phyloP scores from a whole-genome alignment of 2,113 vertebrate species.

The Planiliza haematocheilus region DNA sequence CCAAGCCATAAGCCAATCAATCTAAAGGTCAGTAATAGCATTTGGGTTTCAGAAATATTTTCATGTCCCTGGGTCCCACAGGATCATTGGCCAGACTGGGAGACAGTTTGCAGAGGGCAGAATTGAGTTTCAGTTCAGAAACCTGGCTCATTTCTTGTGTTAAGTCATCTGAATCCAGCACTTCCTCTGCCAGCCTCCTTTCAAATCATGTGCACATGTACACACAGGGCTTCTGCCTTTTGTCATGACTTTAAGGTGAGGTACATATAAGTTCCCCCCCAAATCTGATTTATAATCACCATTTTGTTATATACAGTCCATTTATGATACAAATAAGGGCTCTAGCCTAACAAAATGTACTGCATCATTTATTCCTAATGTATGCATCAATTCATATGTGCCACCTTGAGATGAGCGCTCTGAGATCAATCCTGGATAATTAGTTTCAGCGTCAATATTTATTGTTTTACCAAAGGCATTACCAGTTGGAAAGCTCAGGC shows the following conservation, averaged over 20 bases:
- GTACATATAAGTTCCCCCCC: background rate
- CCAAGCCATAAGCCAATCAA: conserved; percentile 7
- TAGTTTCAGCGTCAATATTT: background rate
- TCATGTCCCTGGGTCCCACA: background rate
- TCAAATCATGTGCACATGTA: background rate
- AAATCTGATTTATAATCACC: background rate
- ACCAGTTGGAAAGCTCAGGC: background rate
- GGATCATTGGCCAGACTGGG: conserved; percentile 3
- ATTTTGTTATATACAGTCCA: background rate
- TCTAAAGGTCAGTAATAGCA: conserved; percentile 10
- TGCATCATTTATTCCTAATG: no score
- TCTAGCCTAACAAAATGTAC: background rate
- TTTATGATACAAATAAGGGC: background rate
- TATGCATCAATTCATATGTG: no score
- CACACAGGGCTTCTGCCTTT: background rate
- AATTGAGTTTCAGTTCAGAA: conserved; percentile 49
- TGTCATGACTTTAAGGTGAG: background rate
- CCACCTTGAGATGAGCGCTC: no score
- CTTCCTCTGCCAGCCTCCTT: conserved; percentile 25
- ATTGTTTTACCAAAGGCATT: background rate
- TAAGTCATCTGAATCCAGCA: conserved; percentile 56
- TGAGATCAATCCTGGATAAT: no score
- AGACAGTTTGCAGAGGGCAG: conserved; percentile 27
- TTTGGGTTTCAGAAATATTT: conserved; percentile 33
- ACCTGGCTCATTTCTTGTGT: conserved; percentile 32